Conservation (phyloP, 2,888 invertebrate genomes). For the Cartodere bifasciata region DNA sequence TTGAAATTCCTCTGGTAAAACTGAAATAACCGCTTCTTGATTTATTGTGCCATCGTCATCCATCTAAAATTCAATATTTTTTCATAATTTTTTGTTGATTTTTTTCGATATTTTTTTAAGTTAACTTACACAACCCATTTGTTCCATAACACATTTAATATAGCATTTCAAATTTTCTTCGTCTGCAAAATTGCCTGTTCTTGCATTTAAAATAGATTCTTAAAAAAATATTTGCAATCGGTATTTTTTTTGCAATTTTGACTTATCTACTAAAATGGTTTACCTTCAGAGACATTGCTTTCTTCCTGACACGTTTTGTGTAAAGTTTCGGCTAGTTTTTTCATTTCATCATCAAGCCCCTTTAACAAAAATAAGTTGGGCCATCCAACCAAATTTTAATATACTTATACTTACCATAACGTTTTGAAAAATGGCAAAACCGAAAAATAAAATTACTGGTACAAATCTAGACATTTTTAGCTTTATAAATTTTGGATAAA, state of each 20-base stretch:
- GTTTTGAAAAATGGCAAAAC: too few species aligned
- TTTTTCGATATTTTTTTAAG: conserved; percentile 1
- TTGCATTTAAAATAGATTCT: conserved; percentile 22
- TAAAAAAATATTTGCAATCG: neutral
- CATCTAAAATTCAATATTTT: conserved; percentile 23
- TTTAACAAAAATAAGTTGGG: neutral
- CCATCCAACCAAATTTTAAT: too few species aligned
- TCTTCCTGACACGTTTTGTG: conserved; percentile 30
- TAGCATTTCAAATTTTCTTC: conserved; percentile 28
- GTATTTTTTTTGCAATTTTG: too few species aligned
- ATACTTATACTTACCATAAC: too few species aligned
- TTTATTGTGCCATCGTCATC: conserved; percentile 33
- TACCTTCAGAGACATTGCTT: conserved; percentile 30
- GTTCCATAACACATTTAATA: conserved; percentile 28
- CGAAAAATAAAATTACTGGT: too few species aligned
- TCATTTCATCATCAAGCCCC: conserved; percentile 22
- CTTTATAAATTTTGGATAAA: too few species aligned
- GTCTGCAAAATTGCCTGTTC: conserved; percentile 27
- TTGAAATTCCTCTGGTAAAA: conserved; percentile 30
- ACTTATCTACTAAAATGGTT: too few species aligned
- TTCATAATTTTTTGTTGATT: conserved; percentile 1
- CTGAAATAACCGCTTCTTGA: conserved; percentile 29
- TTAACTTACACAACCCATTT: conserved; percentile 27
- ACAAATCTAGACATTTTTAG: too few species aligned
- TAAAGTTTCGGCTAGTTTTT: conserved; percentile 28